Percentiles rank a stretch among this genome's conserved stretches.
phyloP scores from a whole-genome alignment of 1,140 invertebrate genomes.

The Diuraphis noxia region DNA sequence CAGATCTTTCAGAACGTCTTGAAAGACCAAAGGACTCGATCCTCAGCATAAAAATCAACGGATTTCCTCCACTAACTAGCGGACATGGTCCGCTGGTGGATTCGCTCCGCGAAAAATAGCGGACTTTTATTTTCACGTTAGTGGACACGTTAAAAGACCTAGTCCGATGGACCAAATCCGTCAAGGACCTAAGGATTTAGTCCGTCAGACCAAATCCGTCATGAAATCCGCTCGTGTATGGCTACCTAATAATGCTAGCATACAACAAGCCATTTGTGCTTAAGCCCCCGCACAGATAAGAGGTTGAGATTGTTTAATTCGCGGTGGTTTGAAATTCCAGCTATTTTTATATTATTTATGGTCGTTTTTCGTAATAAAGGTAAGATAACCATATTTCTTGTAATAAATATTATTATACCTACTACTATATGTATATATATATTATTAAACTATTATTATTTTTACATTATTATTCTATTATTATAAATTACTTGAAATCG shows the following conservation, averaged over 20 bases:
- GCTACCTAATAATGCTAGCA: not conserved
- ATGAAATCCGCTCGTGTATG: no score
- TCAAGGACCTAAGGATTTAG: no score
- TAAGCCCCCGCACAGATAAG: not conserved
- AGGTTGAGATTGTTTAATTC: no score
- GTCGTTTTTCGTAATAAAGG: conserved; percentile 3
- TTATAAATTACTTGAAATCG: not conserved
- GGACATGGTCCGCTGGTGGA: not conserved
- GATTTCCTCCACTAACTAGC: conserved; percentile 24
- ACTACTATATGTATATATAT: no score
- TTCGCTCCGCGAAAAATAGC: not conserved
- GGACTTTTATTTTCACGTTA: conserved; percentile 11
- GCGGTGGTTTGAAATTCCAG: no score
- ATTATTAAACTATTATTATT: not conserved
- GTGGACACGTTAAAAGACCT: no score
- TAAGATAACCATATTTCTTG: not conserved
- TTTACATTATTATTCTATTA: not conserved
- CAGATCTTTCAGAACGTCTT: conserved; percentile 20
- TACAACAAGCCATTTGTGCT: not conserved
- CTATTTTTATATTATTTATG: no score
- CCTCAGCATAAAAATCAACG: not conserved
- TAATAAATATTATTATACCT: not conserved
- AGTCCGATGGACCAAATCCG: no score
- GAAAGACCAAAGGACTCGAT: not conserved
- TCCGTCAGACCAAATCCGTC: no score